Conservation (phyloP, 1,140 invertebrate genomes). For the Caenorhabditis remanei region DNA sequence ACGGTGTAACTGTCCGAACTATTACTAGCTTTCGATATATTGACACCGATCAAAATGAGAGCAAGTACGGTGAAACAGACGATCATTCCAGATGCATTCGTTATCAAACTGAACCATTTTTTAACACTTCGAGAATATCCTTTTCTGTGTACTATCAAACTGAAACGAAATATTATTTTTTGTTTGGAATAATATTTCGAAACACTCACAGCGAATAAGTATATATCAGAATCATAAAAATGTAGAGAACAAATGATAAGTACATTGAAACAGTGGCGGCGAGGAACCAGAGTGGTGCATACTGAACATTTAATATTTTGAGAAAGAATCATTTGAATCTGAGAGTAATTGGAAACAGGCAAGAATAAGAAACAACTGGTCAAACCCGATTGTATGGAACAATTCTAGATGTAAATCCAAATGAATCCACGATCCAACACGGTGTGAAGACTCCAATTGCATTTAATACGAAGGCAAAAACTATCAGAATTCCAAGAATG, state of each 20-base stretch:
- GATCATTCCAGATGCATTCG: not conserved
- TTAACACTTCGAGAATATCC: not conserved
- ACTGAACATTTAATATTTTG: not conserved
- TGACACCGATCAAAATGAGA: not conserved
- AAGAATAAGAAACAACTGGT: not conserved
- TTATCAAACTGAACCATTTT: not conserved
- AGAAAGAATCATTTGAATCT: no score
- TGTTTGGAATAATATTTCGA: not conserved
- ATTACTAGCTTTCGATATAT: not conserved
- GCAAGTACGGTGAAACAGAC: not conserved
- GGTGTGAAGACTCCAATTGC: constrained; percentile 1
- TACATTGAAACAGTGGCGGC: not conserved
- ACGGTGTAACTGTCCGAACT: not conserved
- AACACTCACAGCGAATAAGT: not conserved
- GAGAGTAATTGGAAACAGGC: no score
- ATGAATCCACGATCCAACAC: not conserved
- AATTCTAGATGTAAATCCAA: not conserved
- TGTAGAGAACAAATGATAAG: not conserved
- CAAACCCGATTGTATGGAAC: not conserved
- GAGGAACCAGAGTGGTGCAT: not conserved
- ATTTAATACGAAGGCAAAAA: not conserved
- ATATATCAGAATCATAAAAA: not conserved
- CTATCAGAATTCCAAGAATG: not conserved
- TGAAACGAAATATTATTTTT: not conserved
- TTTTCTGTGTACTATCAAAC: not conserved